A percentile compares a stretch with the other conserved stretches of the same genome.
Conservation (phyloP, 2,888 invertebrate species). For the Lasioglossum malachurum region DNA sequence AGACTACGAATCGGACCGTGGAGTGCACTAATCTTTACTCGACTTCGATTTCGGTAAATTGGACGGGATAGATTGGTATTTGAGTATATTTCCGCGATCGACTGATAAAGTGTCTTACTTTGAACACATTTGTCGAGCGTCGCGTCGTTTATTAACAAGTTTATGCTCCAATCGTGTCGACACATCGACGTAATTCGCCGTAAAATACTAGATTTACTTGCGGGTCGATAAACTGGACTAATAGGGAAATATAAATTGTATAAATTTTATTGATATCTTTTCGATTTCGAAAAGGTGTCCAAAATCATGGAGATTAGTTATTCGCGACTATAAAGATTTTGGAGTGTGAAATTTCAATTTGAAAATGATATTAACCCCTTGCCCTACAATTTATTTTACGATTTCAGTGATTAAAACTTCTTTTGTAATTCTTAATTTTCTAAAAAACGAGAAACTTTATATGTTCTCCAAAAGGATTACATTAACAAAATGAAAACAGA, state of each 20-base stretch:
- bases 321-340: background rate
- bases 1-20: background rate
- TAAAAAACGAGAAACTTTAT: no score
- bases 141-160: background rate
- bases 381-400: no score
- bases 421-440: no score
- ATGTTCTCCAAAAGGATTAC: no score
- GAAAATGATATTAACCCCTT: background rate
- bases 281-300: background rate
- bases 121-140: background rate
- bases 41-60: background rate
- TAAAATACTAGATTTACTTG: background rate
- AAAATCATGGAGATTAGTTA: background rate
- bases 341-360: background rate
- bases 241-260: background rate
- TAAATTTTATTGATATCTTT: background rate
- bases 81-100: background rate
- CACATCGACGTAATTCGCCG: background rate
- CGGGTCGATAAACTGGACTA: background rate
- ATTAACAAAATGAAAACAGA: no score
- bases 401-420: no score
- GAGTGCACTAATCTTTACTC: background rate
- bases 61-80: background rate
- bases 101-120: background rate
- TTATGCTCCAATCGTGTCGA: background rate